Evolutionary conservation across 2,888 invertebrate genomes (phyloP).

Genomic region (Chaitophorus viminalis): DNA sequence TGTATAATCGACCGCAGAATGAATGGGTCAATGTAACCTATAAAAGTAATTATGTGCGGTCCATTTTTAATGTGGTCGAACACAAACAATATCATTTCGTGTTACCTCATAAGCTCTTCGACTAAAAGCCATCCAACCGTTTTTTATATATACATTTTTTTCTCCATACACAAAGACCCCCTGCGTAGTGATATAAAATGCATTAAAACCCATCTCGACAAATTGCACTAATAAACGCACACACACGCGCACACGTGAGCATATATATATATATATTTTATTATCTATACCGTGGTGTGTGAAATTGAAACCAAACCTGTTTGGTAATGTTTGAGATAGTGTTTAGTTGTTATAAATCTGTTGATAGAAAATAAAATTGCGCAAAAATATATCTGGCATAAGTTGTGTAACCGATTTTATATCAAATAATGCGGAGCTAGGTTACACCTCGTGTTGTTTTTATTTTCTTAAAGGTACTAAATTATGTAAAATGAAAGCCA

Average conservation of each 20-base stretch:
- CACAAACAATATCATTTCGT: conserved; percentile 56
- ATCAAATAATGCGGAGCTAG: neutral
- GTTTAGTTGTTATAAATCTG: conserved; percentile 8
- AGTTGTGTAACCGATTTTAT: conserved; percentile 17
- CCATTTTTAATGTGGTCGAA: conserved; percentile 51
- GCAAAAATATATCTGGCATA: conserved; percentile 26
- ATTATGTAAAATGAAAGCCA: no score
- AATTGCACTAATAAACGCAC: conserved; percentile 46
- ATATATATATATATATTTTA: neutral
- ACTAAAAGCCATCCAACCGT: conserved; percentile 45
- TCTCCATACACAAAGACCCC: conserved; percentile 44
- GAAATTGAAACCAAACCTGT: conserved; percentile 56
- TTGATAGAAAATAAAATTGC: conserved; percentile 25
- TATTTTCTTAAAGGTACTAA: no score
- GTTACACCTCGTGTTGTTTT: neutral
- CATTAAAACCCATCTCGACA: conserved; percentile 57
- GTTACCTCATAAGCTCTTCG: conserved; percentile 50
- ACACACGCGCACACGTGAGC: neutral
- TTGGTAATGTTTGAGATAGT: conserved; percentile 5
- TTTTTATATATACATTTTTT: neutral
- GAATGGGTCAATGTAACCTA: conserved; percentile 40
- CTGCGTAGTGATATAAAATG: conserved; percentile 55
- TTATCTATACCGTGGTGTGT: neutral
- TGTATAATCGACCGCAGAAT: conserved; percentile 31
- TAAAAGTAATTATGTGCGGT: conserved; percentile 41